These are phyloP conservation scores for Drosophila putrida DNA, from an alignment of 2,888 invertebrate species.

Conservation along the genomic window DNA sequence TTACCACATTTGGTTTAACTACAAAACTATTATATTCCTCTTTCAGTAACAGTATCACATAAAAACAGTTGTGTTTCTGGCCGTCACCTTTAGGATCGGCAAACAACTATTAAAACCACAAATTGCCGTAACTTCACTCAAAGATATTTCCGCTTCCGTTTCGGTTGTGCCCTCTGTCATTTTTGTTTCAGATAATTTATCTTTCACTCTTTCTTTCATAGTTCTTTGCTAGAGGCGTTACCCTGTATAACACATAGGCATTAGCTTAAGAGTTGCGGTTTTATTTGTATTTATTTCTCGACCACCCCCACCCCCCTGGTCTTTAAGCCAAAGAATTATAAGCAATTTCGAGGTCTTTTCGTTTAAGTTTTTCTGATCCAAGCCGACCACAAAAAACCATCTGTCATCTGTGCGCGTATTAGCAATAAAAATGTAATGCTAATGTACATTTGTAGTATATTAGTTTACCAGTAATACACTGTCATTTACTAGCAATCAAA, in stretches of 20 bases:
- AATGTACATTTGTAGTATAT: not conserved
- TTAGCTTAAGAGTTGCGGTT: constrained; percentile 52
- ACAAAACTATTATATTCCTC: constrained; percentile 24
- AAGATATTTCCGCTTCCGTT: constrained; percentile 77
- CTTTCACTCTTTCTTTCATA: constrained; percentile 22
- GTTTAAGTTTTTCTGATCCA: not conserved
- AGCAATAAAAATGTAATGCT: constrained; percentile 8
- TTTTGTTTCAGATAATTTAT: constrained; percentile 54
- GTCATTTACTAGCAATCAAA: constrained; percentile 20
- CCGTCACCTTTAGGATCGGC: constrained; percentile 17
- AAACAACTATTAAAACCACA: constrained; percentile 66
- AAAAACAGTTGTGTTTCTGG: constrained; percentile 45
- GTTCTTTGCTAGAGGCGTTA: constrained; percentile 18
- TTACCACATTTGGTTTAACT: not conserved
- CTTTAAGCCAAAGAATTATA: constrained; percentile 21
- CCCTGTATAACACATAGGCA: constrained; percentile 1
- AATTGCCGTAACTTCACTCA: constrained; percentile 71
- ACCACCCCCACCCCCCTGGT: not conserved
- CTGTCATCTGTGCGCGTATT: constrained; percentile 7
- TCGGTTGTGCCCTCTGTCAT: constrained; percentile 34
- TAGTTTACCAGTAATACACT: constrained; percentile 6
- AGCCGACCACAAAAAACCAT: not conserved
- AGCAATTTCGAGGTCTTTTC: constrained; percentile 20
- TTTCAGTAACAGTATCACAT: constrained; percentile 61
- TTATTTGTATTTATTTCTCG: constrained; percentile 48